Base-by-base conservation (phyloP, 2,888 invertebrate species). In the Tetranychus piercei region DNA sequence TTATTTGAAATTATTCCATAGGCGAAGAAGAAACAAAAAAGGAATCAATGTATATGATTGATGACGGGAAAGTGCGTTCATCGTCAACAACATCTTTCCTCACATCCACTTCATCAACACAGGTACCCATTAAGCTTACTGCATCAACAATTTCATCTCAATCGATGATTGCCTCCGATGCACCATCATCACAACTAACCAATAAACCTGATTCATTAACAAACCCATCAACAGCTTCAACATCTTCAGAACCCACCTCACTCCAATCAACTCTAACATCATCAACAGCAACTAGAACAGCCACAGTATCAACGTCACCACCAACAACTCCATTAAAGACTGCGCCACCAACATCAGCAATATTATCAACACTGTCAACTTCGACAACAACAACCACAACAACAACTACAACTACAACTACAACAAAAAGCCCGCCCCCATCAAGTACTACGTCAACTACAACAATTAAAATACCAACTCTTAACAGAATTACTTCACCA, bases 371-470 rank as follows among this genome's bases (percentile, higher is more conserved):
- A 72, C 20, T 66, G 8, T 67, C 74, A 43, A 7, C 64, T 7
- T 23, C 67, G 65, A 15, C 18, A 22, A 44, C 75, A 64, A 72
- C 72, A n/a, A 23, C 72, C 72, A 75, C 76, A 8, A 76, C 77
- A n/a, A 6, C 22, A 1, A 8, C 71, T 34, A 44, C 64, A 18
- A 23, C 73, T 20, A 64, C 55, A n/a, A 66, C 34, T 22, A 22
- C 55, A n/a, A 20, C 73, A 73, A 34, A 8, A 64, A 23, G 55
- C 20, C 15, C 73, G 45, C n/a, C 73, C 9, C 18, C 73, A 55
- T 22, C 55, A 34, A 20, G 9, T 20, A n/a, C 23, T 15, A n/a
- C 73, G 20, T 69, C 69, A 9, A 73, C 55, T 18, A 73, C 45
- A 45, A 55, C 73, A 9, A n/a, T n/a, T 9, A 45, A 22, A 23